Base-by-base conservation (phyloP, 2,113 vertebrate species). In the Rhinopomastus cyanomelas region DNA sequence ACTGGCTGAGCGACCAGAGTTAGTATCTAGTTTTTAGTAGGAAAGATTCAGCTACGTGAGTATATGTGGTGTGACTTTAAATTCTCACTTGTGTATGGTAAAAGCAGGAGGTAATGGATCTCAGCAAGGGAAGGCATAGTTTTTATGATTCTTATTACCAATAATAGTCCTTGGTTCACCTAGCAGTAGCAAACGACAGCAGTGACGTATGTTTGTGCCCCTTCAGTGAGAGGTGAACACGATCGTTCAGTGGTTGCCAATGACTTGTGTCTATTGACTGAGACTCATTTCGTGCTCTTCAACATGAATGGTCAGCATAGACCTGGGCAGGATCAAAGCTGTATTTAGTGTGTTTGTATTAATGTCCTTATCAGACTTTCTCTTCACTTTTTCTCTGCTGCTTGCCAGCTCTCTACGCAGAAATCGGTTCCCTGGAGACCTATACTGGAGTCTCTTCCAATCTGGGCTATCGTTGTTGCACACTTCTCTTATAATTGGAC, bases 401-500 rank as follows among this genome's bases (percentile, higher is more conserved):
- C 20, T 32, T 69, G 10, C 37, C 95, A 99, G 96, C 98, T 98
- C 93, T 97, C 97, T 49, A 97, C 97, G 1, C 93, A 96, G 92
- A 98, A 98, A 44, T 95, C 94, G 57, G 98, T 99, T 78, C 99
- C 99, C 9, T 99, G 99, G 98, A 62, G 56, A 25, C 95, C 98
- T 75, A 99, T 99, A 15, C 67, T 98, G 64, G 97, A 96, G 9
- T 99, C 99, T 6, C 19, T 95, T 53, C 98, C 99, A 0, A 97
- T 99, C 42, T 98, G 98, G 98, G 98, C 99, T 77, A 99, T 99
- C 9, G 98, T 99, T 11, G 98, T 99, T 64, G 98, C 99, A 87
- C 99, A 99, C 85, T 99, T 99, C 96, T 99, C 98, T 82, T 99
- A 98, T 90, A 99, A 99, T 68, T 99, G 99, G 99, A 99, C 98